Evolutionary conservation across 2,113 vertebrate species (phyloP).

Genomic region (Barnardius zonarius): DNA sequence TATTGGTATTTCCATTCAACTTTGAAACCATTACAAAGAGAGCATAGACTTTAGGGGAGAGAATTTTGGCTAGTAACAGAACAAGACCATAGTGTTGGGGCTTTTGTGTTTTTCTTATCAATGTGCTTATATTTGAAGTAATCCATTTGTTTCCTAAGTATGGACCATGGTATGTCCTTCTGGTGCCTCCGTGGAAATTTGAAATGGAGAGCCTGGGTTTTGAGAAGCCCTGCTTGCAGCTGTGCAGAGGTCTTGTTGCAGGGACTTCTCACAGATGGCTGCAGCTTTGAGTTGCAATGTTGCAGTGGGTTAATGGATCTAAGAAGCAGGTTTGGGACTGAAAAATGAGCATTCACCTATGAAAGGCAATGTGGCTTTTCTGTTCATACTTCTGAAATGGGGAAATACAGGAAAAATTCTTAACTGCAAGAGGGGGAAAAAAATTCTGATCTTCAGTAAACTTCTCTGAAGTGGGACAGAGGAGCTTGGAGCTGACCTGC

Average conservation of each 20-base stretch:
- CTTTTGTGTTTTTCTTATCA: not conserved
- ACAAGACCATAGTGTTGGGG: not conserved
- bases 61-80: not conserved
- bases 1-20: not conserved
- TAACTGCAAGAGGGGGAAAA: not conserved
- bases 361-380: not conserved
- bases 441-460: not conserved
- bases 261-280: not conserved
- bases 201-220: not conserved
- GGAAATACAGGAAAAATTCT: not conserved
- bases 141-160: not conserved
- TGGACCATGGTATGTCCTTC: not conserved
- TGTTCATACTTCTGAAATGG: not conserved
- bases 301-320: not conserved
- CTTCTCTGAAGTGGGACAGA: not conserved
- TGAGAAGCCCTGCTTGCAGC: not conserved
- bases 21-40: not conserved
- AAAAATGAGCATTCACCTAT: not conserved
- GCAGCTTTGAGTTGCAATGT: not conserved
- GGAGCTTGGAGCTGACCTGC: not conserved
- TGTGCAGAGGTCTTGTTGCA: not conserved
- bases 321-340: not conserved
- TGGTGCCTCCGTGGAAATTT: not conserved
- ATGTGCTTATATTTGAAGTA: not conserved
- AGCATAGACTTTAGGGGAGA: not conserved